Conservation (phyloP, 2,888 invertebrate genomes). For the Philaethria dido region DNA sequence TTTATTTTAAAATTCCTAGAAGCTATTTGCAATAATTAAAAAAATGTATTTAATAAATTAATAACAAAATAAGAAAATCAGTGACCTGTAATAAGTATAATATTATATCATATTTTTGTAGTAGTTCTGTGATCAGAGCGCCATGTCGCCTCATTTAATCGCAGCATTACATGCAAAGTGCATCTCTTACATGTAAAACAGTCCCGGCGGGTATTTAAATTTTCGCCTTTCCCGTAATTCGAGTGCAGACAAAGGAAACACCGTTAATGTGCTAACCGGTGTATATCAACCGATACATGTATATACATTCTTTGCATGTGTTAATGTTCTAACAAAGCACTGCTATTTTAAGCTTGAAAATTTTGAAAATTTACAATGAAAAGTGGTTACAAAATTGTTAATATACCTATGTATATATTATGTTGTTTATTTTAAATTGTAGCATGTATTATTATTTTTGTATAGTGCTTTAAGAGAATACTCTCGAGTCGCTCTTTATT, state of each 20-base stretch:
- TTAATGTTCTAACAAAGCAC: slow-evolving; percentile 33
- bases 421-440: not conserved
- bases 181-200: slow-evolving; percentile 83
- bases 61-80: too few species aligned
- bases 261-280: slow-evolving; percentile 73
- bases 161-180: slow-evolving; percentile 78
- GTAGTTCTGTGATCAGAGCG: slow-evolving; percentile 47
- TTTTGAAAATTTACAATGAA: not conserved
- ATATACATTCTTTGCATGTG: slow-evolving; percentile 44
- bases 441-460: too few species aligned
- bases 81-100: too few species aligned
- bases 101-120: slow-evolving; percentile 41
- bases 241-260: slow-evolving; percentile 78
- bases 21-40: too few species aligned
- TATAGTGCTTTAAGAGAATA: not conserved
- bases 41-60: too few species aligned
- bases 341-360: slow-evolving; percentile 35
- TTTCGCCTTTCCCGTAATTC: slow-evolving; percentile 80
- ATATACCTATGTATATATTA: not conserved
- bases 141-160: slow-evolving; percentile 72
- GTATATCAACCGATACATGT: slow-evolving; percentile 66
- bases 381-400: not conserved
- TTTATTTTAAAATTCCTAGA: too few species aligned
- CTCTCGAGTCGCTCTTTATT: too few species aligned
- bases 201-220: slow-evolving; percentile 79